Conservation (phyloP, 2,797 vertebrate genomes). For the Acipenser ruthenus region DNA sequence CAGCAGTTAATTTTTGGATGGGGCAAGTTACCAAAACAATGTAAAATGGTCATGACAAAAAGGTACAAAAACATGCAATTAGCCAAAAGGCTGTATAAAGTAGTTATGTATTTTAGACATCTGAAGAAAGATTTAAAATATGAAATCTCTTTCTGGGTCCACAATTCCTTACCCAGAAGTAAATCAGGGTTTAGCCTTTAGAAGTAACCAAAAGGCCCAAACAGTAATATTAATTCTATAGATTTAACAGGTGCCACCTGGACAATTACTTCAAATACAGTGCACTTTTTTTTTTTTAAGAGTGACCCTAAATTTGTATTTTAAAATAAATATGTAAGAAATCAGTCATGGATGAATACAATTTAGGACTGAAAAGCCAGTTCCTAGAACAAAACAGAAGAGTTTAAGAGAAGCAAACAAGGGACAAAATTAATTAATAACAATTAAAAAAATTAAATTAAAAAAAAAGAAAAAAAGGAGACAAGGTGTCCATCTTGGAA, state of each 20-base stretch:
- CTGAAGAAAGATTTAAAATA: conserved; percentile 30
- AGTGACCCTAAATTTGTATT: conserved; percentile 8
- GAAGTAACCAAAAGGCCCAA: too few species aligned
- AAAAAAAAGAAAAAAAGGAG: conserved; percentile 79
- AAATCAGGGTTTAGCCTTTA: conserved; percentile 10
- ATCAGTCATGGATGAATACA: conserved; percentile 43
- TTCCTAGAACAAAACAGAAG: conserved; percentile 51
- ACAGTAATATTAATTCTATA: too few species aligned
- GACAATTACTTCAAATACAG: conserved; percentile 9
- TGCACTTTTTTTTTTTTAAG: too few species aligned
- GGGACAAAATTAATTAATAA: conserved; percentile 76
- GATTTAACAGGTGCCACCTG: conserved; percentile 17
- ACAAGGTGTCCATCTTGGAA: conserved; percentile 97
- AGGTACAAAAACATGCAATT: conserved; percentile 20
- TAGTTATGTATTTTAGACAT: too few species aligned
- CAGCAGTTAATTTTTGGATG: too few species aligned
- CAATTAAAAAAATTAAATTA: conserved; percentile 54
- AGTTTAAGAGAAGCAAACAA: conserved; percentile 64
- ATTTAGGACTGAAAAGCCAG: conserved; percentile 61
- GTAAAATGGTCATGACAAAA: too few species aligned
- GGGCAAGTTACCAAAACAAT: too few species aligned
- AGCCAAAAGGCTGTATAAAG: too few species aligned
- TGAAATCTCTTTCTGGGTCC: conserved; percentile 30
- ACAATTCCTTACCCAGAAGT: conserved; percentile 8
- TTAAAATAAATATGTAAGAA: conserved; percentile 62